Conservation (phyloP, 2,113 vertebrate species). For the Microcebus jonahi region DNA sequence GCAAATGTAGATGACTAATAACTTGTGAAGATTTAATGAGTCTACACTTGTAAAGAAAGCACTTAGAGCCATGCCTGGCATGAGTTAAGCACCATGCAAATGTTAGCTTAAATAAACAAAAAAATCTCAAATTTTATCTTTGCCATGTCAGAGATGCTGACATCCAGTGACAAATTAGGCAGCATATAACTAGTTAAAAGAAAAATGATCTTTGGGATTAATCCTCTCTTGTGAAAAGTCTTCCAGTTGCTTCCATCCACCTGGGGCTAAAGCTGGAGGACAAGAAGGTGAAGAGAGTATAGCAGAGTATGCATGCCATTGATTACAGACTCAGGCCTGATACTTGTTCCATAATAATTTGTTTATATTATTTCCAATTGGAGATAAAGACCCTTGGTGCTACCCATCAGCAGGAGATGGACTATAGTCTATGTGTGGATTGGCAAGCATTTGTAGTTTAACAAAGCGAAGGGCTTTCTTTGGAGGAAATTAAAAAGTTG, state of each 20-base stretch:
- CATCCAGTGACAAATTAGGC: not conserved
- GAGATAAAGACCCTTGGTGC: not conserved
- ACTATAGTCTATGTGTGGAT: not conserved
- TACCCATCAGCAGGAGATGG: not conserved
- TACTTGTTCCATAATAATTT: not conserved
- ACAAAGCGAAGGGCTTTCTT: not conserved
- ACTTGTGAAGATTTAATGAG: not conserved
- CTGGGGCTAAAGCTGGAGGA: not conserved
- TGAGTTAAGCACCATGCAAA: not conserved
- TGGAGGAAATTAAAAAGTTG: not conserved
- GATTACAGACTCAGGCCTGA: not conserved
- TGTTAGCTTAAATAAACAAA: constrained; percentile 3
- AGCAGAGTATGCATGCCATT: not conserved
- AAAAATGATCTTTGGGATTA: not conserved
- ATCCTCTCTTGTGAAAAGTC: not conserved
- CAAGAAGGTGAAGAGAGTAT: not conserved
- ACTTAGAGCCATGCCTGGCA: not conserved
- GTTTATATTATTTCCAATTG: not conserved
- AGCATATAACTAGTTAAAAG: not conserved
- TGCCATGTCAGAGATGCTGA: not conserved
- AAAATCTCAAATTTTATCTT: not conserved
- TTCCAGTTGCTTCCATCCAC: not conserved
- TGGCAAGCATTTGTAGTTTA: not conserved
- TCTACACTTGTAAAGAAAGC: not conserved
- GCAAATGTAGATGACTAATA: not conserved